phyloP scores from a whole-genome alignment of 2,888 invertebrate species.

The Atrina japonica region DNA sequence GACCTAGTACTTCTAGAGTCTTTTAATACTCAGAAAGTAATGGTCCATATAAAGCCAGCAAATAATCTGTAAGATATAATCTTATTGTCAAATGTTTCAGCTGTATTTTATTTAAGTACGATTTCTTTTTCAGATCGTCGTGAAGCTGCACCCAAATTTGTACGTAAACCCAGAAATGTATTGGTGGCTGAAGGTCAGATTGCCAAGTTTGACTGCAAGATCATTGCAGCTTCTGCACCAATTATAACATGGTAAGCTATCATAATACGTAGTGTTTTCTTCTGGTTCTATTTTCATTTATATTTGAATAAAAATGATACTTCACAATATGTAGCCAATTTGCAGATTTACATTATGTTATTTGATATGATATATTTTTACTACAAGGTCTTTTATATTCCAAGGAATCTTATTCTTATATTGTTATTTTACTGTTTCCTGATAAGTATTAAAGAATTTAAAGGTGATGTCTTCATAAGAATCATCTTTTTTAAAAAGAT shows the following conservation, averaged over 20 bases:
- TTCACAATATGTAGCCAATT: no score
- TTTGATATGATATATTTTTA: neutral
- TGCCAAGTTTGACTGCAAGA: conserved; percentile 97
- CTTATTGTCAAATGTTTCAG: no score
- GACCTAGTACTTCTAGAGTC: no score
- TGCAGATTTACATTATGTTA: neutral
- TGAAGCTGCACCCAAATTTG: conserved; percentile 98
- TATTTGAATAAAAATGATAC: neutral
- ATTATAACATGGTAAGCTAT: conserved; percentile 91
- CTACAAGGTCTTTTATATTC: neutral
- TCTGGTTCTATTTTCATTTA: neutral
- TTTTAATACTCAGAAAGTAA: no score
- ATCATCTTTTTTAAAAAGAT: no score
- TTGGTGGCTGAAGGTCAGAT: conserved; percentile 98
- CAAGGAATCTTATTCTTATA: no score
- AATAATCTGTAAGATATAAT: no score
- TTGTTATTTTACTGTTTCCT: no score
- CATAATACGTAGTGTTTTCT: neutral
- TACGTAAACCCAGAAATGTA: conserved; percentile 96
- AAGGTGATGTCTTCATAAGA: no score
- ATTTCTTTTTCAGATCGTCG: conserved; percentile 88
- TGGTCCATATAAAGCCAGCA: no score
- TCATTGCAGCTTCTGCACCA: conserved; percentile 95
- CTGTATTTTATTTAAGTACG: no score
- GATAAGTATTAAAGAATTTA: no score